Conservation (phyloP, 2,797 vertebrate genomes). For the Brachyalestes nurse region DNA sequence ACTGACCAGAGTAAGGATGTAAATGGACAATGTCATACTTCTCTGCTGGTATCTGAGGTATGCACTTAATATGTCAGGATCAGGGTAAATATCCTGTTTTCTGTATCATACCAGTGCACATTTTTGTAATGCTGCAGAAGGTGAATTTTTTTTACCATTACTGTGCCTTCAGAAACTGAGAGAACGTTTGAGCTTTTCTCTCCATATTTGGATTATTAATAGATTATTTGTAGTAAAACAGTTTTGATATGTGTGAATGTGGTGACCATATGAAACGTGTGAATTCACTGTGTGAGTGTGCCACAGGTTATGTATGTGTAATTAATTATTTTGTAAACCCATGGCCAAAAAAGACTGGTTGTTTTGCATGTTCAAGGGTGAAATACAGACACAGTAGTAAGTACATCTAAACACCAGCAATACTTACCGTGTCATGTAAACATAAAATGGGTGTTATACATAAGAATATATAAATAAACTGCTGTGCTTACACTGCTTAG, state of each 20-base stretch:
- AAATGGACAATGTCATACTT: neutral
- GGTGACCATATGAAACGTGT: neutral
- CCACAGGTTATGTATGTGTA: constrained; percentile 1
- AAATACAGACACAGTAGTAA: constrained; percentile 2
- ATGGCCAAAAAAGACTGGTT: constrained; percentile 5
- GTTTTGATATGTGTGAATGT: constrained; percentile 5
- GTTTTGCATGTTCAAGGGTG: neutral
- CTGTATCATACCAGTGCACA: constrained; percentile 29
- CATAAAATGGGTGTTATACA: neutral
- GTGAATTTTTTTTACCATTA: constrained; percentile 2
- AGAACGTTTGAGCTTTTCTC: constrained; percentile 30
- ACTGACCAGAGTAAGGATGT: constrained; percentile 6
- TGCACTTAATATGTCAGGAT: constrained; percentile 33
- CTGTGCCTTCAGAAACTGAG: constrained; percentile 38
- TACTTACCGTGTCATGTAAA: neutral
- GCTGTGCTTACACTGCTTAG: constrained; percentile 5
- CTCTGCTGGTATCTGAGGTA: constrained; percentile 24
- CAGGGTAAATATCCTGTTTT: constrained; percentile 15
- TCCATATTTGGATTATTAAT: constrained; percentile 16
- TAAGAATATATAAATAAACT: neutral
- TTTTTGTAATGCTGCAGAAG: constrained; percentile 22
- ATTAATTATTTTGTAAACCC: constrained; percentile 29
- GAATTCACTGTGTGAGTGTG: neutral
- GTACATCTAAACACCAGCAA: neutral
- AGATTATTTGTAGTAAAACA: constrained; percentile 28